phyloP scores from a whole-genome alignment of 1,140 invertebrate species.

The Nilaparvata lugens region DNA sequence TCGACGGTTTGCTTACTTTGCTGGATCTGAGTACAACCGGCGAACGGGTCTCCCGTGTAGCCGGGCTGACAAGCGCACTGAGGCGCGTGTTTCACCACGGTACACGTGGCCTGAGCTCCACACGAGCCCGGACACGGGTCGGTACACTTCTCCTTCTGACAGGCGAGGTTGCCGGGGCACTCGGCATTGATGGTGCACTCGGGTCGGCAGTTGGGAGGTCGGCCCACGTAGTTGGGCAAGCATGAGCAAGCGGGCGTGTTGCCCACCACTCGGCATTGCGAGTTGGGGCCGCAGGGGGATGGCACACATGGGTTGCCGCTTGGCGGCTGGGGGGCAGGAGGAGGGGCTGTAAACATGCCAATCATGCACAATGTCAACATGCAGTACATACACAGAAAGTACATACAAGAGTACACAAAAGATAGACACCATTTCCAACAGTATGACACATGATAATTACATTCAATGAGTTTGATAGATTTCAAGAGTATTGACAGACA shows the following conservation, averaged over 20 bases:
- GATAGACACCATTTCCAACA: no score
- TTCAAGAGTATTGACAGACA: no score
- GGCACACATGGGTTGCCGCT: slow-evolving; percentile 37
- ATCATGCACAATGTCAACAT: not conserved
- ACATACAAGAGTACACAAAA: no score
- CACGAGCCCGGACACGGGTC: slow-evolving; percentile 46
- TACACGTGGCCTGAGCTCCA: slow-evolving; percentile 42
- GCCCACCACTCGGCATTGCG: slow-evolving; percentile 39
- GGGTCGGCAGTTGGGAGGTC: slow-evolving; percentile 44
- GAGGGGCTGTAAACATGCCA: slow-evolving; percentile 14
- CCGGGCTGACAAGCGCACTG: slow-evolving; percentile 45
- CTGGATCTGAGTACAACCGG: slow-evolving; percentile 28
- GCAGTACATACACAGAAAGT: no score
- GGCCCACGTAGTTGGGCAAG: slow-evolving; percentile 42
- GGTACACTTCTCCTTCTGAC: slow-evolving; percentile 39
- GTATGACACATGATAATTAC: no score
- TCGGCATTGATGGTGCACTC: slow-evolving; percentile 43
- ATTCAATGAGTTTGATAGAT: no score
- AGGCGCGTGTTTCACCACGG: slow-evolving; percentile 42
- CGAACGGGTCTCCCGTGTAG: slow-evolving; percentile 40
- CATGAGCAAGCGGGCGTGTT: slow-evolving; percentile 43
- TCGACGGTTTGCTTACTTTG: slow-evolving; percentile 17
- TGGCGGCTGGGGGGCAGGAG: slow-evolving; percentile 22
- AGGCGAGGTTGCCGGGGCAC: slow-evolving; percentile 40
- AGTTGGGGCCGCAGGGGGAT: slow-evolving; percentile 43